These are phyloP conservation scores for Spheniscus humboldti DNA, from an alignment of 2,797 vertebrate genomes.

Conservation along the genomic window DNA sequence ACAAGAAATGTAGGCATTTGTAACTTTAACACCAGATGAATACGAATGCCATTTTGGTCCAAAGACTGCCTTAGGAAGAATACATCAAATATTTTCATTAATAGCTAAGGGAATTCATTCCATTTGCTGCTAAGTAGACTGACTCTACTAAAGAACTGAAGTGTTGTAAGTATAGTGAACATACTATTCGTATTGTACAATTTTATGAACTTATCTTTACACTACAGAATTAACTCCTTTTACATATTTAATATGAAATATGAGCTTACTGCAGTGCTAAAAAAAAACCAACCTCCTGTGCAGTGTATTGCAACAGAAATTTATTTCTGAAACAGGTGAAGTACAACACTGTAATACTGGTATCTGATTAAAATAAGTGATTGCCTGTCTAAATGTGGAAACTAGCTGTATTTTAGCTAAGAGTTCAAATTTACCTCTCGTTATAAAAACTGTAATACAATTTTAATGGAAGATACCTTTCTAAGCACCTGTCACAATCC, in stretches of 20 bases:
- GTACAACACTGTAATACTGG: background rate
- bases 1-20: constrained; percentile 11
- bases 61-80: constrained; percentile 35
- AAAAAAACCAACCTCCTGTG: background rate
- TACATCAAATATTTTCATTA: constrained; percentile 11
- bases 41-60: background rate
- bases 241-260: background rate
- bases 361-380: constrained; percentile 37
- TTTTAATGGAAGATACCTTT: background rate
- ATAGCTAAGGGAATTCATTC: background rate
- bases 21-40: constrained; percentile 19
- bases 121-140: background rate
- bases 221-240: background rate
- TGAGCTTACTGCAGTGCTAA: background rate
- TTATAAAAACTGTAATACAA: background rate
- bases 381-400: constrained; percentile 21
- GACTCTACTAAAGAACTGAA: background rate
- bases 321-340: constrained; percentile 32
- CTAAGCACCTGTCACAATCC: background rate
- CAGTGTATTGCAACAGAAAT: background rate
- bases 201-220: background rate
- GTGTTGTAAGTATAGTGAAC: background rate
- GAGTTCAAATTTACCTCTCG: background rate
- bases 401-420: background rate
- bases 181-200: background rate